Evolutionary conservation across 2,113 vertebrate genomes (phyloP), one percentile per base, ranked within the genome.

Genomic region (Artemisiospiza belli): DNA sequence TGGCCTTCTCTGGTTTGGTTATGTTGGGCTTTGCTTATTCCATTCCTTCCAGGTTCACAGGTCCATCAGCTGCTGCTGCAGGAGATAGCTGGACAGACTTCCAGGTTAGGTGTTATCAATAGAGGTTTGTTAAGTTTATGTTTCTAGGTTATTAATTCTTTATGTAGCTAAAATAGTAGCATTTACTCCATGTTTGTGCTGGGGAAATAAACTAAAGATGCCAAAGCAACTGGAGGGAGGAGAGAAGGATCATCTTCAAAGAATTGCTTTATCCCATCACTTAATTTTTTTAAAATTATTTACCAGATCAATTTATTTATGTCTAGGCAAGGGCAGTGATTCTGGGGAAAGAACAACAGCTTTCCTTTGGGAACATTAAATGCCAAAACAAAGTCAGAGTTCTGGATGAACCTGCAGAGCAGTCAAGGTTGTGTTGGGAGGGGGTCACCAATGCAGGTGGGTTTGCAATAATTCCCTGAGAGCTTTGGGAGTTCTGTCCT

Each of bases 381-480:
- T 7, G 20, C 21, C 21, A 49, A 61, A 82, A 20, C 6, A 39
- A 33, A n/a, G n/a, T 25, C 27, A 5, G 20, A 52, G 27, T 37
- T 79, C 30, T 39, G 57, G 39, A 11, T 67, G 6, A 76, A 33
- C 27, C 59, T 92, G 44, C 12, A 39, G 63, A 47, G 35, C 15
- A 52, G 6, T 16, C 1, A 6, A 39, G 19, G 33, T 21, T 46
- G 23, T 31, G 22, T 23, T 57, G 47, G 9, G 24, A 21, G 49
- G 43, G 18, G 4, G 7, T 33, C 30, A 5, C 35, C 33, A 16
- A 0, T 12, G 6, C 2, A 12, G 41, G 12, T 7, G 3, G 6
- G 17, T 5, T 7, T 83, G 15, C 21, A 70, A 24, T 23, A 35
- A 1, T 11, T 10, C 31, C 37, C 43, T 39, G 10, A 3, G 12